phyloP scores from a whole-genome alignment of 2,888 invertebrate species.

The Lordiphosa fenestrarum region DNA sequence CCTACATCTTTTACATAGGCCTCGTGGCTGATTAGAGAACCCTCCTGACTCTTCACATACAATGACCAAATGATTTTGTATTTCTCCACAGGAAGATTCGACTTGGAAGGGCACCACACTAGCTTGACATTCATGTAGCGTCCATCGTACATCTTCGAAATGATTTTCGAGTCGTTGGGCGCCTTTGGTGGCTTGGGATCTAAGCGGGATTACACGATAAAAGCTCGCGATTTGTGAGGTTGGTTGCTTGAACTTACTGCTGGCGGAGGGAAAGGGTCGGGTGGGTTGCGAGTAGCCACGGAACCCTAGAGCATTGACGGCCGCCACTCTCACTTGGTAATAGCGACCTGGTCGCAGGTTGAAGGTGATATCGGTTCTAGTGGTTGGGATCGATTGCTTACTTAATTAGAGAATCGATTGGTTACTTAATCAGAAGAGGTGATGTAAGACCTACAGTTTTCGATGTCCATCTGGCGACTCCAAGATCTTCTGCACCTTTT shows the following conservation, averaged over 20 bases:
- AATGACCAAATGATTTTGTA: conserved; percentile 90
- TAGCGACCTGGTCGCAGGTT: conserved; percentile 84
- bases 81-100: conserved; percentile 86
- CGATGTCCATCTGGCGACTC: conserved; percentile 66
- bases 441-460: conserved; percentile 47
- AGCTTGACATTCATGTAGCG: conserved; percentile 83
- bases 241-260: conserved; percentile 67
- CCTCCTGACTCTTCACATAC: conserved; percentile 82
- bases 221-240: background rate
- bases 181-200: conserved; percentile 78
- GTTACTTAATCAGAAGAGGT: background rate
- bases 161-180: conserved; percentile 75
- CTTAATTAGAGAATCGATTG: background rate
- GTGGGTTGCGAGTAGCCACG: conserved; percentile 86
- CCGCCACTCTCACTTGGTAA: conserved; percentile 90
- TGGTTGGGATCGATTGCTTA: conserved; percentile 9
- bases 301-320: conserved; percentile 87
- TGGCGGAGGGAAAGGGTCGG: conserved; percentile 82
- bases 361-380: conserved; percentile 77
- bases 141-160: conserved; percentile 73
- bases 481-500: conserved; percentile 74
- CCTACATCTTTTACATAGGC: conserved; percentile 78
- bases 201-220: conserved; percentile 26
- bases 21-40: conserved; percentile 74
- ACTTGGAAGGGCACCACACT: conserved; percentile 86